Evolutionary conservation across 1,140 invertebrate genomes (phyloP), one percentile per base, ranked within the genome.

Genomic region (Steinernema feltiae): DNA sequence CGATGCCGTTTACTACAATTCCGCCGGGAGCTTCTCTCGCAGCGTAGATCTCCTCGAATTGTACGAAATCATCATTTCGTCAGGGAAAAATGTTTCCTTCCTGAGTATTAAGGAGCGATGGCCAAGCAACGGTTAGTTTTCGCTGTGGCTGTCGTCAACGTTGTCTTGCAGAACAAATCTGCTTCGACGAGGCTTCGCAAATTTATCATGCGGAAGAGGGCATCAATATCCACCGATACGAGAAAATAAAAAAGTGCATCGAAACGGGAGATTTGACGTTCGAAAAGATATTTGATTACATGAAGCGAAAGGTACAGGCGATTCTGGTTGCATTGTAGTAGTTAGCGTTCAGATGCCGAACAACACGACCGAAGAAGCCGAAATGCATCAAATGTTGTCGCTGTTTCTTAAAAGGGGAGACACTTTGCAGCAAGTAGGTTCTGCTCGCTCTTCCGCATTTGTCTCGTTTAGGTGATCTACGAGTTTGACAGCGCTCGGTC

Each of bases 361-460:
- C 53, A 63, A 63, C 53, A 63, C 53, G 53, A 63, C 53, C 7
- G 53, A 63, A 63, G 53, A 63, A 27, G 53, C 53, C 24, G 53
- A 63, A 21, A 63, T 63, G 12, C 53, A 63, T 7, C 53, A 63
- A 21, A 63, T 63, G 53, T 27, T 63, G 24, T 63, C 53, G 3
- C 53, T 63, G 2, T 63, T 63, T 21, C 24, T 63, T 3, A 63
- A 63, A 21, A 7, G 53, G 3, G 53, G 53, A 3, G 53, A 63
- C 24, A 63, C 53, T 63, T 21, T 63, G 12, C 53, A 63, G 53
- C 53, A 63, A 21, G 53, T 63, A 27, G 24, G 53, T 3, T 63
- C 15, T 63, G 2, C 15, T 63, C 12, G 12, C 24, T 27, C 24
- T 7, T 27, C 24, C 12, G 12, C 3, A 21, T 27, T 27, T n/a